Percentiles rank a stretch among this genome's conserved stretches.
phyloP scores from a whole-genome alignment of 2,113 vertebrate species.

The Rhinopithecus roxellana region DNA sequence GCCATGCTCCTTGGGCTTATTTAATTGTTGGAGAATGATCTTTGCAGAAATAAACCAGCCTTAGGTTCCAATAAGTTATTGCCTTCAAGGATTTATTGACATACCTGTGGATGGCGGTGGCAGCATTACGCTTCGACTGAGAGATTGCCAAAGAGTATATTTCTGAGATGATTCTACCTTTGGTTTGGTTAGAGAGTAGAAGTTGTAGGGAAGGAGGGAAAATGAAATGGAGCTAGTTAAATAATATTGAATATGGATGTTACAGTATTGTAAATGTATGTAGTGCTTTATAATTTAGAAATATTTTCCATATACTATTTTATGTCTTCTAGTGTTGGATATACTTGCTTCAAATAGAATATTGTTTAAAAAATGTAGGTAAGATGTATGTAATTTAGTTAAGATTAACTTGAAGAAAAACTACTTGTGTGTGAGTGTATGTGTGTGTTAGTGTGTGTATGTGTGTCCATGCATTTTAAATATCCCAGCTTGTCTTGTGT shows the following conservation, averaged over 20 bases:
- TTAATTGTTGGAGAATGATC: no score
- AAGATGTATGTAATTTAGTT: not conserved
- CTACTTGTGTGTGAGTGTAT: not conserved
- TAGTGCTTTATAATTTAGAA: not conserved
- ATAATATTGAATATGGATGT: not conserved
- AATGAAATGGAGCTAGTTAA: not conserved
- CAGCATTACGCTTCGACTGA: not conserved
- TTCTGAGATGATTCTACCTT: not conserved
- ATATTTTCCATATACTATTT: not conserved
- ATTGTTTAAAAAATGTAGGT: not conserved
- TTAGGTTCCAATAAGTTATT: not conserved
- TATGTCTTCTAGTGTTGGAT: not conserved
- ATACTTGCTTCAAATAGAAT: not conserved
- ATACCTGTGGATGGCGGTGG: not conserved
- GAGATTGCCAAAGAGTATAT: not conserved
- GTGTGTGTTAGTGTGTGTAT: not conserved
- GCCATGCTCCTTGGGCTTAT: not conserved
- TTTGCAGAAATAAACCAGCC: not conserved
- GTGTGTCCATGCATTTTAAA: not conserved
- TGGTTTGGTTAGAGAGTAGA: not conserved
- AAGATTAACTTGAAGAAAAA: not conserved
- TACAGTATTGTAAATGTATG: not conserved
- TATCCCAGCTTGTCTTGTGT: not conserved
- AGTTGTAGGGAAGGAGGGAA: not conserved
- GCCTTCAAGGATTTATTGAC: not conserved